Percentiles rank a stretch among this genome's conserved stretches.
Conservation (phyloP, 2,797 vertebrate species). For the Urosaurus nigricauda region DNA sequence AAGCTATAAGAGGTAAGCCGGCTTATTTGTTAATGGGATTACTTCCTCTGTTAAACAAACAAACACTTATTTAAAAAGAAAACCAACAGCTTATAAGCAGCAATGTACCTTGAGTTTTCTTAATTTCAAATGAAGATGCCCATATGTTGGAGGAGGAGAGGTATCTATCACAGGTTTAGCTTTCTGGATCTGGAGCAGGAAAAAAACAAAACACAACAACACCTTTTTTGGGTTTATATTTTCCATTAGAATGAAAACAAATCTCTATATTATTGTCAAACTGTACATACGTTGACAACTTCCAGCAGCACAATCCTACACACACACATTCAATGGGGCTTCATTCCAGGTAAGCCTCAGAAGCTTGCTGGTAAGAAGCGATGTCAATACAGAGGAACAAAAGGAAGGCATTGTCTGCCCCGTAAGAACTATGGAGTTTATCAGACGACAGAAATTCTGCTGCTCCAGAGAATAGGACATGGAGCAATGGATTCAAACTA, state of each 20-base stretch:
- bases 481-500: no score
- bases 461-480: no score
- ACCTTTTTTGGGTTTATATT: not conserved
- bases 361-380: no score
- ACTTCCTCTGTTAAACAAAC: no score
- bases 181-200: conserved; percentile 79
- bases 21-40: no score
- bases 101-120: conserved; percentile 81
- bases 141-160: conserved; percentile 68
- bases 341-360: not conserved
- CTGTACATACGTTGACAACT: not conserved
- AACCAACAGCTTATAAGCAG: not conserved
- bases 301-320: not conserved
- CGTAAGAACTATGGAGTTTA: no score
- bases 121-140: conserved; percentile 78
- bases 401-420: no score
- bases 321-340: not conserved
- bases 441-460: no score
- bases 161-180: conserved; percentile 78
- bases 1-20: no score
- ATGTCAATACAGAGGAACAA: no score
- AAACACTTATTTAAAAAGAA: no score
- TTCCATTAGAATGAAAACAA: not conserved
- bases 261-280: not conserved
- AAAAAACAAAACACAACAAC: not conserved